Base-by-base conservation (phyloP, 2,888 invertebrate species). In the Andrena hattorfiana region DNA sequence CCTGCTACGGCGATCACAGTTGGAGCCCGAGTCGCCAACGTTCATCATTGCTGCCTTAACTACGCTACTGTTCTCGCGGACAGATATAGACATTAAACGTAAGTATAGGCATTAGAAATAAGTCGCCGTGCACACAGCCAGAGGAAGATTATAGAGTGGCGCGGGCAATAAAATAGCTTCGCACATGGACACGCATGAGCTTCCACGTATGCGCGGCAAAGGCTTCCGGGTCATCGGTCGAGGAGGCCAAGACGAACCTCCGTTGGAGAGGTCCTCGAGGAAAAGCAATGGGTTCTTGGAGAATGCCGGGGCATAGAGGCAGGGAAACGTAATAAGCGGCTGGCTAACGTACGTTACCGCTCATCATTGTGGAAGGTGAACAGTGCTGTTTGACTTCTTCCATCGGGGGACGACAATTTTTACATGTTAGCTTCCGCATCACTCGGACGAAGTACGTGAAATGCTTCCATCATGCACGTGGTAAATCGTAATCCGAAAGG, bases 171-270 rank as follows among this genome's bases (percentile, higher is more conserved):
- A 87, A 85, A 81, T 83, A 78, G 78, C 78, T 76, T 72, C 51
- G 67, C 83, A 56, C 64, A 74, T 74, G 81, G 67, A 77, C 83
- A 64, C 70, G 72, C 73, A 74, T 56, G 73, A 67, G 16, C 78
- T 78, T 84, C 70, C 81, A 75, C 72, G 79, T 87, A 67, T 75
- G 70, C 42, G 51, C 69, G 49, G 54, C 49, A 73, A 51, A 67
- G 80, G 76, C 88, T 88, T 88, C 86, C 88, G 86, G 88, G 87
- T 88, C 87, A 82, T 80, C 88, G 86, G 86, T 86, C 83, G 83
- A 66, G 76, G 56, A 64, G 81, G 59, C 64, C 71, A 64, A 76
- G 86, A 77, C 64, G 74, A 67, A 75, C 62, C 60, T 75, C 76
- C 23, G 66, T 56, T 49, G 67, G 63, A 77, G 77, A 81, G 76